phyloP scores from a whole-genome alignment of 2,113 vertebrate genomes.

The Caretta caretta region DNA sequence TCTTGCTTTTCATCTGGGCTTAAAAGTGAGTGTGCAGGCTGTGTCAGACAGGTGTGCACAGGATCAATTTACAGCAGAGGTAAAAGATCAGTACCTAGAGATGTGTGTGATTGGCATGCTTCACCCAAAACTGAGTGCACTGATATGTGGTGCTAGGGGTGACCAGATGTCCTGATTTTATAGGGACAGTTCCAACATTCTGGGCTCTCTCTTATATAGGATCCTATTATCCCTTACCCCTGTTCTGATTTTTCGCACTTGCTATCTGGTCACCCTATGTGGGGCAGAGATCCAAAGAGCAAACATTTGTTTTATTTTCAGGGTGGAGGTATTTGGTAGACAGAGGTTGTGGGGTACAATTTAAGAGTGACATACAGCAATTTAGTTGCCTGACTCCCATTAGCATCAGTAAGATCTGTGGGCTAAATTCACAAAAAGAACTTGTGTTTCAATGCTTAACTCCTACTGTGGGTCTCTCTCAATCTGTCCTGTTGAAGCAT shows the following conservation, averaged over 20 bases:
- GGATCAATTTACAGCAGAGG: neutral
- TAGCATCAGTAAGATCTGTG: neutral
- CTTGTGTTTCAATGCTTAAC: neutral
- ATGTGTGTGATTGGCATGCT: neutral
- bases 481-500: neutral
- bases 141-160: neutral
- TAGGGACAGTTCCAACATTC: no score
- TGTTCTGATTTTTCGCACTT: no score
- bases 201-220: no score
- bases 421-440: neutral
- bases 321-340: neutral
- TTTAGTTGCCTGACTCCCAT: slow-evolving; percentile 14
- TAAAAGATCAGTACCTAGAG: neutral
- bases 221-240: no score
- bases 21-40: neutral
- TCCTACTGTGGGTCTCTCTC: neutral
- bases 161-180: no score
- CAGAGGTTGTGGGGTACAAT: slow-evolving; percentile 24
- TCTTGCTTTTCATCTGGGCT: neutral
- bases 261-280: no score
- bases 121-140: neutral
- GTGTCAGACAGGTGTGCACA: neutral
- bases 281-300: neutral
- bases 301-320: neutral
- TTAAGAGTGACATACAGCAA: slow-evolving; percentile 33